Conservation (phyloP, 1,140 invertebrate genomes). For the Drosophila grimshawi region DNA sequence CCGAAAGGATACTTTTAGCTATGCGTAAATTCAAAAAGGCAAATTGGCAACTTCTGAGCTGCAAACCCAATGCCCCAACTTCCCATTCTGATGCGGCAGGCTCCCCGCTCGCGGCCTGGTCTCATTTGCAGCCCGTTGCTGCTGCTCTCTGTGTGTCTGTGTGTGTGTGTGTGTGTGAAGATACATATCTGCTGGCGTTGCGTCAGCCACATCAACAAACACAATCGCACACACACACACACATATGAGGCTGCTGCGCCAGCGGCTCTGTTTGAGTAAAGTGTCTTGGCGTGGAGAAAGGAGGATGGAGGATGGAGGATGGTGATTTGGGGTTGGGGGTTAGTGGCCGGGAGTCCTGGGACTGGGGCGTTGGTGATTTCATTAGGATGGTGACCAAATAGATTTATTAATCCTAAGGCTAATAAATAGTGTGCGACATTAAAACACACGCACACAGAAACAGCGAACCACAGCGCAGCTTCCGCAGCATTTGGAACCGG, state of each 20-base stretch:
- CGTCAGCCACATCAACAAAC: slow-evolving; percentile 65
- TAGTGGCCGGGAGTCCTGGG: not conserved
- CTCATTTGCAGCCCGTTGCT: slow-evolving; percentile 49
- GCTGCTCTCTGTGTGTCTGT: slow-evolving; percentile 10
- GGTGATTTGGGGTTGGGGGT: not conserved
- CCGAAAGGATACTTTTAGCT: slow-evolving; percentile 81
- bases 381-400: slow-evolving; percentile 83
- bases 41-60: slow-evolving; percentile 79
- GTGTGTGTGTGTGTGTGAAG: slow-evolving; percentile 50
- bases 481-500: slow-evolving; percentile 44
- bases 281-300: not conserved
- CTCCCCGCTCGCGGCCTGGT: not conserved
- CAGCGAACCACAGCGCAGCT: slow-evolving; percentile 55
- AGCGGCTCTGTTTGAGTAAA: slow-evolving; percentile 19
- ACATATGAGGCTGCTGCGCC: slow-evolving; percentile 13
- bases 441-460: slow-evolving; percentile 21
- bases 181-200: slow-evolving; percentile 76
- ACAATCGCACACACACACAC: slow-evolving; percentile 45
- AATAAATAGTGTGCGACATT: slow-evolving; percentile 82
- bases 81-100: not conserved
- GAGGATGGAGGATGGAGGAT: not conserved
- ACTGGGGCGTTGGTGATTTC: slow-evolving; percentile 68
- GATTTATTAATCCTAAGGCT: slow-evolving; percentile 83
- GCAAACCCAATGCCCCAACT: not conserved
- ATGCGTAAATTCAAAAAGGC: slow-evolving; percentile 83